Percentiles rank a stretch among this genome's conserved stretches.
Evolutionary conservation across 2,888 invertebrate species (phyloP).

Genomic region (Cyaniris semiargus): DNA sequence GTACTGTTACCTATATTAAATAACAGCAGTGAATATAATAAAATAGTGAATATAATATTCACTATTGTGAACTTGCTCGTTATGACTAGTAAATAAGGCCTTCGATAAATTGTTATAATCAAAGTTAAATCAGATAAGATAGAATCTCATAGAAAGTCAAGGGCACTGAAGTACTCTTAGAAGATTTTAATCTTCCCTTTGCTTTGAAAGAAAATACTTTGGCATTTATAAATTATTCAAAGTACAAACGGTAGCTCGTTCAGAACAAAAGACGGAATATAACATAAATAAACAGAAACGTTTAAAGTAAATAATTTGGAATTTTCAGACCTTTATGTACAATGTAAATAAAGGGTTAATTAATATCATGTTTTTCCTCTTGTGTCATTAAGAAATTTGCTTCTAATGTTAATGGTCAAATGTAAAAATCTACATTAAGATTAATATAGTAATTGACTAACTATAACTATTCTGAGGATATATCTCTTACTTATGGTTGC

Average conservation of each 20-base stretch:
- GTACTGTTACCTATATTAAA: no score
- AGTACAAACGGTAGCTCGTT: background rate
- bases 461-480: no score
- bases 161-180: constrained; percentile 25
- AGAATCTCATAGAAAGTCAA: background rate
- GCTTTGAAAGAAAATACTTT: constrained; percentile 21
- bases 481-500: no score
- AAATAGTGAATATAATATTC: no score
- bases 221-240: background rate
- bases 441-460: no score
- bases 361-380: no score
- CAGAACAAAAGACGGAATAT: background rate
- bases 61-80: background rate
- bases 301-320: background rate
- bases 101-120: background rate
- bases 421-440: no score
- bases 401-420: no score
- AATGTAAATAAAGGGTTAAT: background rate
- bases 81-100: background rate
- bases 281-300: background rate
- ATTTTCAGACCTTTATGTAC: background rate
- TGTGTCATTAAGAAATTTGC: no score
- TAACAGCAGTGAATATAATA: no score
- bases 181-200: background rate
- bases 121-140: background rate